Evolutionary conservation across 2,113 vertebrate species (phyloP).

Genomic region (Panurus biarmicus): DNA sequence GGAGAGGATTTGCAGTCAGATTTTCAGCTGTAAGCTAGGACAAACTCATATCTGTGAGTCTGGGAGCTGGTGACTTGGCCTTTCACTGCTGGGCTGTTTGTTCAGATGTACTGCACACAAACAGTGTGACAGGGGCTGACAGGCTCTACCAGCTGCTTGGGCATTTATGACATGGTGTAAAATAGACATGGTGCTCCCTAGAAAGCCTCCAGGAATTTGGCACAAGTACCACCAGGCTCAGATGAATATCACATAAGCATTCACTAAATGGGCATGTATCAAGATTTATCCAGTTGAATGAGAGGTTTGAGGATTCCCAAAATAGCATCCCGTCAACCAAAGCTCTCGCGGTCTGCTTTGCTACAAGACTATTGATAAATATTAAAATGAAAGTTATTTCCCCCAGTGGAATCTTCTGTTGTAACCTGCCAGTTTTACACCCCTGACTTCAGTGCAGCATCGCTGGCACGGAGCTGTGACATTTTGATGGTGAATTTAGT

Average conservation of each 20-base stretch:
- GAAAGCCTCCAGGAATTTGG: not conserved
- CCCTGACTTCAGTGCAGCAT: not conserved
- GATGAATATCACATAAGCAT: not conserved
- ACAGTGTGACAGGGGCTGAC: not conserved
- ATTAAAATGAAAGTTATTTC: not conserved
- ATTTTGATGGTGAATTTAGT: not conserved
- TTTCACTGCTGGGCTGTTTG: not conserved
- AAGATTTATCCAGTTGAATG: not conserved
- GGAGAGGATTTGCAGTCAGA: not conserved
- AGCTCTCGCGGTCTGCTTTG: not conserved
- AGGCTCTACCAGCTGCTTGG: not conserved
- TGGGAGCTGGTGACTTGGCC: not conserved
- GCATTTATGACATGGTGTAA: not conserved
- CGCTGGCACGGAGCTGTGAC: not conserved
- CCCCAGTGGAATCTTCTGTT: not conserved
- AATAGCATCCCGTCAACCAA: not conserved
- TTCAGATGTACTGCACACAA: not conserved
- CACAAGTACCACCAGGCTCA: not conserved
- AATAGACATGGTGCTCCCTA: not conserved
- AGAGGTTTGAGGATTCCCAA: not conserved
- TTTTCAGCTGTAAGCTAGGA: not conserved
- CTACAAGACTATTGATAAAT: not conserved
- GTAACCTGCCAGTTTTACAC: not conserved
- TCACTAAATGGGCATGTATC: not conserved
- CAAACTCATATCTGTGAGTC: not conserved